A percentile compares a stretch with the other conserved stretches of the same genome.
Evolutionary conservation across 2,888 invertebrate species (phyloP).

Genomic region (Xanthia icteritia): DNA sequence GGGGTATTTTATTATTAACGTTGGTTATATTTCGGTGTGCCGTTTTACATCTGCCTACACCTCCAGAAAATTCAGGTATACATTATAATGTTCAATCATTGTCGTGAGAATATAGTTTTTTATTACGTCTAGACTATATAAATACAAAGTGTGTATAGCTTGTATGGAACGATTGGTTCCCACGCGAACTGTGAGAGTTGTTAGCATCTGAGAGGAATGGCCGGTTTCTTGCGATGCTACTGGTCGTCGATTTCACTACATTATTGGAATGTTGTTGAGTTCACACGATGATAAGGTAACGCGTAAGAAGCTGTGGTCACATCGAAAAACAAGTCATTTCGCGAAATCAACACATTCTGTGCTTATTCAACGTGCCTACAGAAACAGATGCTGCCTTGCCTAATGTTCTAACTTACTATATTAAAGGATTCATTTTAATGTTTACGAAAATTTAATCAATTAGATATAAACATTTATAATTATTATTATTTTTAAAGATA

Average conservation of each 20-base stretch:
- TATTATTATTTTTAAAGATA: neutral
- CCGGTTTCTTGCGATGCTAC: slow-evolving; percentile 36
- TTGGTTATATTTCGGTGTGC: neutral
- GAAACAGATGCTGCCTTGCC: too few relatives aligned
- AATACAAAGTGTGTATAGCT: slow-evolving; percentile 12
- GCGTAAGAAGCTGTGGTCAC: neutral
- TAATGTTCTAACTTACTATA: neutral
- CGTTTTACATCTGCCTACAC: too few relatives aligned
- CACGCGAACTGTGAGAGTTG: slow-evolving; percentile 54
- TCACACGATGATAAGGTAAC: neutral
- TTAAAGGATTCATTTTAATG: neutral
- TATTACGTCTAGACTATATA: slow-evolving; percentile 33
- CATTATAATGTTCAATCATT: slow-evolving; percentile 15
- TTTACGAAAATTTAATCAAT: neutral
- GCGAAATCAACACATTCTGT: neutral
- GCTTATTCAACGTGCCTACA: neutral
- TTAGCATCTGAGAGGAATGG: slow-evolving; percentile 38
- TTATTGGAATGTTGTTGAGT: slow-evolving; percentile 36
- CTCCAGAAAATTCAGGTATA: neutral
- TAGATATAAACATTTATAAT: neutral
- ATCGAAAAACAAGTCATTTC: neutral
- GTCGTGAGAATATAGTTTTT: neutral
- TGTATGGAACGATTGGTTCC: slow-evolving; percentile 40
- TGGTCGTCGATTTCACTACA: slow-evolving; percentile 54
- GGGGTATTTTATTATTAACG: too few relatives aligned